phyloP scores from a whole-genome alignment of 2,113 vertebrate species.

The Psammodynastes pulverulentus region DNA sequence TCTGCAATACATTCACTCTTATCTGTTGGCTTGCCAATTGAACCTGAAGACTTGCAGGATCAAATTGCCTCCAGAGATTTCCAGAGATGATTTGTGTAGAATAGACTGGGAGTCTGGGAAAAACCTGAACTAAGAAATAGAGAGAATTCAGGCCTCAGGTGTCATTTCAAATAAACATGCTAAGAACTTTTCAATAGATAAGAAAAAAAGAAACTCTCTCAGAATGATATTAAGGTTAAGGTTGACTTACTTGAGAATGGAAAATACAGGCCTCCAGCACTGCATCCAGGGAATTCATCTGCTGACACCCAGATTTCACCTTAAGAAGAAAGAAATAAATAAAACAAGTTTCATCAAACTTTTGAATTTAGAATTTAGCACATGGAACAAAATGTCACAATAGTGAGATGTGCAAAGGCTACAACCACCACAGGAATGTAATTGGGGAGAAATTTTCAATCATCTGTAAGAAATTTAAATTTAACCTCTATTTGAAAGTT shows the following conservation, averaged over 20 bases:
- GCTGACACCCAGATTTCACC: not conserved
- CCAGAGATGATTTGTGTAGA: constrained; percentile 17
- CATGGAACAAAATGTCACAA: not conserved
- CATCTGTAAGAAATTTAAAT: not conserved
- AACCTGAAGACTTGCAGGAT: constrained; percentile 25
- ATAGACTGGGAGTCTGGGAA: not conserved
- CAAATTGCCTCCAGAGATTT: constrained; percentile 17
- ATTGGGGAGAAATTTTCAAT: not conserved
- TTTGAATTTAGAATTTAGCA: not conserved
- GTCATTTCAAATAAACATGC: constrained; percentile 14
- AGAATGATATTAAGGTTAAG: constrained; percentile 3
- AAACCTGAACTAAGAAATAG: constrained; percentile 12
- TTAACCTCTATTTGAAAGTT: not conserved
- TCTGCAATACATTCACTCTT: constrained; percentile 2
- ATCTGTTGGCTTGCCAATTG: constrained; percentile 14
- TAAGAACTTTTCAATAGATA: constrained; percentile 16
- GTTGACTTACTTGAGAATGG: not conserved
- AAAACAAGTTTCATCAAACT: constrained; percentile 20
- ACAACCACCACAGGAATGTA: not conserved
- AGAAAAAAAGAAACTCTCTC: constrained; percentile 7
- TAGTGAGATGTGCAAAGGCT: not conserved
- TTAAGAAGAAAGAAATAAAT: not conserved
- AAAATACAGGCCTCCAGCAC: not conserved
- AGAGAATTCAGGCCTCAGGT: not conserved
- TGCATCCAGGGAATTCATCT: constrained; percentile 1